These are phyloP conservation scores for Drosophila suzukii DNA, from an alignment of 1,140 invertebrate genomes.

Conservation along the genomic window DNA sequence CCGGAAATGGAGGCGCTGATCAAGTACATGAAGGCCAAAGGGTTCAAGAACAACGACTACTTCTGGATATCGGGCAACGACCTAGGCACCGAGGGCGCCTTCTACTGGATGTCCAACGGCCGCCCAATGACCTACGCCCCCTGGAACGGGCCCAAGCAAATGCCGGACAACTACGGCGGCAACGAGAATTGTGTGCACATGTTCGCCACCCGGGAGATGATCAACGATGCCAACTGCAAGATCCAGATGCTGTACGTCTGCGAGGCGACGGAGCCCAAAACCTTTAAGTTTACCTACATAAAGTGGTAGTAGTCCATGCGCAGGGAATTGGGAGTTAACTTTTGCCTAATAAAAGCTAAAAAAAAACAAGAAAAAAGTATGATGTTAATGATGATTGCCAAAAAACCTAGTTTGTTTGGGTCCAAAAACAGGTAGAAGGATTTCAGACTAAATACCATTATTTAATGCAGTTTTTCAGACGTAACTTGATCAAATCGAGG, in stretches of 20 bases:
- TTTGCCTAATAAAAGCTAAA: background rate
- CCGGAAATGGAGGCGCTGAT: conserved; percentile 67
- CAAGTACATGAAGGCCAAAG: conserved; percentile 64
- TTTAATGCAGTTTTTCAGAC: too few relatives aligned
- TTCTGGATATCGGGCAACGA: conserved; percentile 74
- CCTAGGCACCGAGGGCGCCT: conserved; percentile 68
- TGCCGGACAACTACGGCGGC: conserved; percentile 74
- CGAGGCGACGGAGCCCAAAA: conserved; percentile 70
- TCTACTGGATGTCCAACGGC: conserved; percentile 69
- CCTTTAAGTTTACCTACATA: conserved; percentile 71
- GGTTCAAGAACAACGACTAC: conserved; percentile 68
- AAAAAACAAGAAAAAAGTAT: too few relatives aligned
- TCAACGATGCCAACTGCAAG: conserved; percentile 74
- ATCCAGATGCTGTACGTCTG: conserved; percentile 71
- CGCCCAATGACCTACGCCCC: conserved; percentile 64
- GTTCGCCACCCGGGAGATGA: conserved; percentile 65
- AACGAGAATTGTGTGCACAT: conserved; percentile 77
- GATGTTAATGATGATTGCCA: too few relatives aligned
- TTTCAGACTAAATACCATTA: too few relatives aligned
- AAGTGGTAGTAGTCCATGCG: conserved; percentile 47
- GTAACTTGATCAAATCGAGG: too few relatives aligned
- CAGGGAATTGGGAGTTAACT: background rate
- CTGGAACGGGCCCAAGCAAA: conserved; percentile 66
- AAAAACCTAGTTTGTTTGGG: too few relatives aligned
- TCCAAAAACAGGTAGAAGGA: too few relatives aligned